Percentiles rank a stretch among this genome's conserved stretches.
phyloP scores from a whole-genome alignment of 1,140 invertebrate genomes.

The Aphidius ervi region DNA sequence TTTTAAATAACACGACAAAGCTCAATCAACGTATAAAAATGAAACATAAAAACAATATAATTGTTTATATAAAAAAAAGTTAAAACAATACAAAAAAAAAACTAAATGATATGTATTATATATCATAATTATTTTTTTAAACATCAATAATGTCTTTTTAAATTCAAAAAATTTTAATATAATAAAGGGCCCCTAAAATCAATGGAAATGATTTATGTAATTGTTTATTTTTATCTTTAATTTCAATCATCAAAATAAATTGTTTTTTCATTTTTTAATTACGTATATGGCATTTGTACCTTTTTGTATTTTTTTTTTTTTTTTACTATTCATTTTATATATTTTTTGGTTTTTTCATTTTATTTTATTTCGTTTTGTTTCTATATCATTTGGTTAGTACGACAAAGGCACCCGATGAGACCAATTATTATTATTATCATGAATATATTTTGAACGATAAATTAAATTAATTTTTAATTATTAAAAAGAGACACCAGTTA shows the following conservation, averaged over 20 bases:
- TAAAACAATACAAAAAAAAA: no score
- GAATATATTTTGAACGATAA: slow-evolving; percentile 12
- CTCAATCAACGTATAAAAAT: not conserved
- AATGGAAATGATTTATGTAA: not conserved
- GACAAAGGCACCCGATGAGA: slow-evolving; percentile 45
- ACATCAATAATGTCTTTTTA: no score
- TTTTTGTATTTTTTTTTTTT: slow-evolving; percentile 6
- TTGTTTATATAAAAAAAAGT: no score
- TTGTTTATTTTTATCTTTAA: no score
- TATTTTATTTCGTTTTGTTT: not conserved
- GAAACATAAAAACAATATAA: not conserved
- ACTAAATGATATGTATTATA: no score
- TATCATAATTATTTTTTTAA: no score
- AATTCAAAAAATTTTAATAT: not conserved
- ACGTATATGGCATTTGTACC: slow-evolving; percentile 14
- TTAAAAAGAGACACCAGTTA: no score
- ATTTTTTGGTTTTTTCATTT: slow-evolving; percentile 11
- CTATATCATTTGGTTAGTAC: slow-evolving; percentile 28
- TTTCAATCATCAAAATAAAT: not conserved
- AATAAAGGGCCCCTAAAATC: not conserved
- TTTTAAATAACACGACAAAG: not conserved
- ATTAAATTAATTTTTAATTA: slow-evolving; percentile 4
- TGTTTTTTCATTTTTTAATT: not conserved
- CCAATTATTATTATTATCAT: slow-evolving; percentile 8
- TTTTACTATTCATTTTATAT: slow-evolving; percentile 9